A percentile compares a stretch with the other conserved stretches of the same genome.
Evolutionary conservation across 2,113 vertebrate species (phyloP).

Genomic region (Merops nubicus): DNA sequence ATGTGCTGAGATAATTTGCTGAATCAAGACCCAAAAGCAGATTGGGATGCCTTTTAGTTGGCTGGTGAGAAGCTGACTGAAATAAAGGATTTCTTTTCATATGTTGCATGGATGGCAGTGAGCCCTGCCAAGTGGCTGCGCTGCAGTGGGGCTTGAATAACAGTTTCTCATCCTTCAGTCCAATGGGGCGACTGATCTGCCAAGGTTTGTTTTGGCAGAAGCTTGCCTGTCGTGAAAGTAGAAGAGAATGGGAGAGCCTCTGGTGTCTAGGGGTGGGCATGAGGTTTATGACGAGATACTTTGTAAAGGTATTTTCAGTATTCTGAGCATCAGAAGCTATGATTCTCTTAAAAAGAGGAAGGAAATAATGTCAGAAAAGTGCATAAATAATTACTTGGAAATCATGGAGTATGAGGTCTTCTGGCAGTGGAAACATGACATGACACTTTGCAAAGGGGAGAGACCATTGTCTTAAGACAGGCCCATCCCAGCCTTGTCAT

Average conservation of each 20-base stretch:
- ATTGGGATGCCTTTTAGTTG: not conserved
- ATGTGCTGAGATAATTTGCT: not conserved
- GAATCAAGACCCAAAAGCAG: not conserved
- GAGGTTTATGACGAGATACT: not conserved
- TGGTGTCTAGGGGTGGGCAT: not conserved
- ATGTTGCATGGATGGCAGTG: not conserved
- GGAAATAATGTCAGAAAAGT: not conserved
- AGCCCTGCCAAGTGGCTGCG: not conserved
- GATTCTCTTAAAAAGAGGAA: not conserved
- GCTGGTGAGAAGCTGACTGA: not conserved
- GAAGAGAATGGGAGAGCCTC: slow-evolving; percentile 11
- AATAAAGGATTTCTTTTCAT: not conserved
- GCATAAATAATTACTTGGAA: not conserved
- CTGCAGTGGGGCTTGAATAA: not conserved
- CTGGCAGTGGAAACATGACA: not conserved
- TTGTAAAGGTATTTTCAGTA: not conserved
- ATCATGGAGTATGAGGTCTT: not conserved
- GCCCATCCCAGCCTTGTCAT: not conserved
- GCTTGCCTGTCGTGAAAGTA: not conserved
- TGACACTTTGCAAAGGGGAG: not conserved
- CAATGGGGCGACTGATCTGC: not conserved
- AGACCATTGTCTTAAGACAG: not conserved
- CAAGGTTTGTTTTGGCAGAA: slow-evolving; percentile 13
- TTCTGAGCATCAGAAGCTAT: not conserved
- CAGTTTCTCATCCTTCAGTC: slow-evolving; percentile 17